Conservation (phyloP, 2,113 vertebrate genomes). For the Cervus canadensis region DNA sequence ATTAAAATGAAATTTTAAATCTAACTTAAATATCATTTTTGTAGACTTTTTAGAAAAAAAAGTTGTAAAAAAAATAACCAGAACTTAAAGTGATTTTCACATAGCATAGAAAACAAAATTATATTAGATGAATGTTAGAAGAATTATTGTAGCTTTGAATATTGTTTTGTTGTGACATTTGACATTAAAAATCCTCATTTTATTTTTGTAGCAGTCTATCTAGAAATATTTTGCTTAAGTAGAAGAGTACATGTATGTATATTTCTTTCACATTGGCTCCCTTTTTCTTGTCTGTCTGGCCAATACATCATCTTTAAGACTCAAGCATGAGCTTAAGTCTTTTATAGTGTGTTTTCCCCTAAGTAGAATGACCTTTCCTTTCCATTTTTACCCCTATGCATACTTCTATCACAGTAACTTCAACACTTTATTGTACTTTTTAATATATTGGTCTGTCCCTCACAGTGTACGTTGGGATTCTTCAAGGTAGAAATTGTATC, state of each 20-base stretch:
- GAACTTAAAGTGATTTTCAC: slow-evolving; percentile 3
- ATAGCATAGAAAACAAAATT: background rate
- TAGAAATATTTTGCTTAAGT: background rate
- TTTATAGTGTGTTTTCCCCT: background rate
- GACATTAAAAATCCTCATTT: background rate
- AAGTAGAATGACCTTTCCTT: background rate
- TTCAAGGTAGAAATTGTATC: background rate
- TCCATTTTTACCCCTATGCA: background rate
- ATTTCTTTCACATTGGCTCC: background rate
- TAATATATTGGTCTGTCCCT: background rate
- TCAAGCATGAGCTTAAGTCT: background rate
- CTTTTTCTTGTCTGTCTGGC: background rate
- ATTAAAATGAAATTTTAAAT: slow-evolving; percentile 14
- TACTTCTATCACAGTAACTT: background rate
- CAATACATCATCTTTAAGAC: background rate
- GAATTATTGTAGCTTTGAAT: background rate
- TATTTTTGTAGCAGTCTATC: background rate
- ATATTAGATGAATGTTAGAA: background rate
- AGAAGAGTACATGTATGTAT: background rate
- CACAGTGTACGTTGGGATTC: background rate
- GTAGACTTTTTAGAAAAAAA: background rate
- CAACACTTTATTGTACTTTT: background rate
- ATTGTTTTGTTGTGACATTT: slow-evolving; percentile 24
- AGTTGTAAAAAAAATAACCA: background rate
- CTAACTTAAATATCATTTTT: background rate